phyloP scores from a whole-genome alignment of 2,888 invertebrate species.

The Pyrgus malvae region DNA sequence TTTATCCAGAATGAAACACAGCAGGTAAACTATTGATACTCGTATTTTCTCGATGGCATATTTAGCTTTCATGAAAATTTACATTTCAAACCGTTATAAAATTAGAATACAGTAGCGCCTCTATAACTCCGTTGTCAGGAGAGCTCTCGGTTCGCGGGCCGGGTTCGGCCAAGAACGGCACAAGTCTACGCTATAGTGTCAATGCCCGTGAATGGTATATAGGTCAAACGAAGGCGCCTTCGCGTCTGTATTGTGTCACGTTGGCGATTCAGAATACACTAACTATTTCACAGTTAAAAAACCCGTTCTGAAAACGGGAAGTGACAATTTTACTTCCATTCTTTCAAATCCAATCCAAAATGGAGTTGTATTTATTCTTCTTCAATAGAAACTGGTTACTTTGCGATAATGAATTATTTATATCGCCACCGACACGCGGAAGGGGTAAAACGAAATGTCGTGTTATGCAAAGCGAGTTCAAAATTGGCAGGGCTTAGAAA shows the following conservation, averaged over 20 bases:
- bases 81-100: constrained; percentile 24
- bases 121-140: constrained; percentile 24
- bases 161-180: constrained; percentile 27
- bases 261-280: constrained; percentile 45
- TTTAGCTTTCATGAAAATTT: constrained; percentile 8
- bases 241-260: constrained; percentile 69
- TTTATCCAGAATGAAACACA: too few relatives aligned
- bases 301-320: constrained; percentile 52
- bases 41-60: too few relatives aligned
- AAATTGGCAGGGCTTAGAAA: constrained; percentile 46
- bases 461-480: constrained; percentile 46
- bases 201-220: constrained; percentile 71
- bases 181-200: constrained; percentile 57
- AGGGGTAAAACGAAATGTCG: constrained; percentile 54
- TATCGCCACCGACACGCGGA: constrained; percentile 39
- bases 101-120: constrained; percentile 22
- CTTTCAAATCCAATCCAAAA: constrained; percentile 41
- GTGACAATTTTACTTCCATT: constrained; percentile 43
- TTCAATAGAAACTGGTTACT: constrained; percentile 54
- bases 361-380: constrained; percentile 37
- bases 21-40: too few relatives aligned
- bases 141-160: constrained; percentile 17
- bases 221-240: constrained; percentile 76
- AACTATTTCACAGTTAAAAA: constrained; percentile 49
- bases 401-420: constrained; percentile 57